Conservation (phyloP, 2,113 vertebrate genomes). For the Alces alces region DNA sequence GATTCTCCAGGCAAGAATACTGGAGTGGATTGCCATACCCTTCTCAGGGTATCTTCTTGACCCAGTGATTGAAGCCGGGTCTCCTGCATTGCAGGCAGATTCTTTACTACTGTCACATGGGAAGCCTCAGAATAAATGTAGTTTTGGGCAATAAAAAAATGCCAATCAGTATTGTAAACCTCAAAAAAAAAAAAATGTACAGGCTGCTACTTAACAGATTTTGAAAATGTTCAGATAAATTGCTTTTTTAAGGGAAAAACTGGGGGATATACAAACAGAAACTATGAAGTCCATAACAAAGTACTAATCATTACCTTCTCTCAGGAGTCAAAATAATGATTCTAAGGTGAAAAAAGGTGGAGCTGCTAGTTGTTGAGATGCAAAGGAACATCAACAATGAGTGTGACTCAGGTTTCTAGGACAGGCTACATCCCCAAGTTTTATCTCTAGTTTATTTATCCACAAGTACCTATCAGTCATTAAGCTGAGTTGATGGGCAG, state of each 20-base stretch:
- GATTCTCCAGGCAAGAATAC: neutral
- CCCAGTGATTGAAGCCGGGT: neutral
- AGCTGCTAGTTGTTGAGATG: neutral
- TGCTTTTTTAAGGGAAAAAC: neutral
- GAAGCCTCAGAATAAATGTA: neutral
- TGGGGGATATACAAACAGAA: neutral
- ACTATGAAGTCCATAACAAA: neutral
- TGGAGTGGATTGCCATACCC: neutral
- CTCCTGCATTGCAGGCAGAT: neutral
- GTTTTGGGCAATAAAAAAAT: neutral
- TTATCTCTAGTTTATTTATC: neutral
- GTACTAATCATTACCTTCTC: neutral
- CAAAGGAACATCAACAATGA: neutral
- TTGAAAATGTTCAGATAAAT: neutral
- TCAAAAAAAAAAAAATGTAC: neutral
- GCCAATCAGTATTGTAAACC: neutral
- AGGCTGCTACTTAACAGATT: neutral
- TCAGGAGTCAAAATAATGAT: neutral
- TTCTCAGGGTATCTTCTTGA: neutral
- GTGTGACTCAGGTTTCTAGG: neutral
- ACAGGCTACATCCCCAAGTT: neutral
- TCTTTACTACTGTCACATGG: neutral
- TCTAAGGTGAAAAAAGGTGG: neutral
- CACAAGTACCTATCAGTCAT: neutral
- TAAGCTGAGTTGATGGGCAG: neutral